Conservation (phyloP, 2,888 invertebrate species). For the Priocnemis perturbator region DNA sequence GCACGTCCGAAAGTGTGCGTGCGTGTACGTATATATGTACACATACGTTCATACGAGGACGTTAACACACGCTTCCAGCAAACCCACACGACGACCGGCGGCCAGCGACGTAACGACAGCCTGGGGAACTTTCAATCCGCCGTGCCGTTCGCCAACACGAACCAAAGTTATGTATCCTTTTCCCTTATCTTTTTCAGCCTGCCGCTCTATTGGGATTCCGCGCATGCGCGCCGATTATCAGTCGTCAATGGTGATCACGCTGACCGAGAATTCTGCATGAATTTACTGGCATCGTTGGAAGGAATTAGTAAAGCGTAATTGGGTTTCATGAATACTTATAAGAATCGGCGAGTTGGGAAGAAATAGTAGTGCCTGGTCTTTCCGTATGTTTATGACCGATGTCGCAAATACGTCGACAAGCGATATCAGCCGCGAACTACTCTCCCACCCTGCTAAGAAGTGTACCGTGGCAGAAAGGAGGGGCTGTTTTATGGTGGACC, state of each 20-base stretch:
- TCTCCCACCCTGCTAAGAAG: constrained; percentile 9
- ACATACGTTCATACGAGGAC: neutral
- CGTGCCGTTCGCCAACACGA: constrained; percentile 21
- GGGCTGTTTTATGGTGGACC: constrained; percentile 41
- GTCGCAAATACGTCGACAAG: constrained; percentile 16
- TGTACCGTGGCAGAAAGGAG: no score
- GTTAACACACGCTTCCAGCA: constrained; percentile 1
- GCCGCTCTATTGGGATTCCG: constrained; percentile 22
- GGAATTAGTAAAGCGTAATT: no score
- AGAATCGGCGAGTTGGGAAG: no score
- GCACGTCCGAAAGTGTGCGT: neutral
- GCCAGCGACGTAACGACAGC: constrained; percentile 47
- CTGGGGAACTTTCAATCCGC: constrained; percentile 54
- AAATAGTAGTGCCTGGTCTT: no score
- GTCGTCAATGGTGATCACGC: constrained; percentile 2
- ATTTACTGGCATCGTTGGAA: no score
- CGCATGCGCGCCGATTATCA: constrained; percentile 29
- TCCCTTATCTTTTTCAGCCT: constrained; percentile 31
- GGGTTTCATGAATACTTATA: no score
- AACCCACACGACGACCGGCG: constrained; percentile 22
- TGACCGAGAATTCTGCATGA: no score
- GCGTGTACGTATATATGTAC: constrained; percentile 17
- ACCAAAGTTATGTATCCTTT: constrained; percentile 23
- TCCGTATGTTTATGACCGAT: constrained; percentile 32
- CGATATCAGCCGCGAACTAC: constrained; percentile 36